These are phyloP conservation scores for Eubucco bourcierii DNA, from an alignment of 2,113 vertebrate species.

Conservation along the genomic window DNA sequence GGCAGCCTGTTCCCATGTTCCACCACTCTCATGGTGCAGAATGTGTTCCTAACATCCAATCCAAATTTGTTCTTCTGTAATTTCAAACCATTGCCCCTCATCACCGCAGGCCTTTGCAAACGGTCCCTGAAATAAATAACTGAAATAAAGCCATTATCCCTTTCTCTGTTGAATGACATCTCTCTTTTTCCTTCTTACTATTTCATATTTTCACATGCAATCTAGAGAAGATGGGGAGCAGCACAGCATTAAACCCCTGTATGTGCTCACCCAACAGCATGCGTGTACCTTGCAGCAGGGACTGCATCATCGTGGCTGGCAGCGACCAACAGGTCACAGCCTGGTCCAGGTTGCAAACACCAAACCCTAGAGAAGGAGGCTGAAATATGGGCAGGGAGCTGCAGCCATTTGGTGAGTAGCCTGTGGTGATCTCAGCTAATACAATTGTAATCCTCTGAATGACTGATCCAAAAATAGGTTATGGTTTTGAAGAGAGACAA, in stretches of 20 bases:
- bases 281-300: background rate
- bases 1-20: too few relatives aligned
- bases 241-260: rapidly evolving
- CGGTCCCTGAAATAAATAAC: too few relatives aligned
- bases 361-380: background rate
- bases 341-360: too few relatives aligned
- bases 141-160: background rate
- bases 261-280: background rate
- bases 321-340: background rate
- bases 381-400: background rate
- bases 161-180: background rate
- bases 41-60: too few relatives aligned
- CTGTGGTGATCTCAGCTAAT: background rate
- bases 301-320: background rate
- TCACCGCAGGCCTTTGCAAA: too few relatives aligned
- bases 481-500: background rate
- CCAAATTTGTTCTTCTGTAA: too few relatives aligned
- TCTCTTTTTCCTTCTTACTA: background rate
- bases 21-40: too few relatives aligned
- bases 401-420: background rate
- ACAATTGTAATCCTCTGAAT: background rate
- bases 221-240: background rate
- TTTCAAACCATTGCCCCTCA: too few relatives aligned
- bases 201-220: background rate
- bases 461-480: background rate